Conservation (phyloP, 2,888 invertebrate species). For the Anoncus sp. region DNA sequence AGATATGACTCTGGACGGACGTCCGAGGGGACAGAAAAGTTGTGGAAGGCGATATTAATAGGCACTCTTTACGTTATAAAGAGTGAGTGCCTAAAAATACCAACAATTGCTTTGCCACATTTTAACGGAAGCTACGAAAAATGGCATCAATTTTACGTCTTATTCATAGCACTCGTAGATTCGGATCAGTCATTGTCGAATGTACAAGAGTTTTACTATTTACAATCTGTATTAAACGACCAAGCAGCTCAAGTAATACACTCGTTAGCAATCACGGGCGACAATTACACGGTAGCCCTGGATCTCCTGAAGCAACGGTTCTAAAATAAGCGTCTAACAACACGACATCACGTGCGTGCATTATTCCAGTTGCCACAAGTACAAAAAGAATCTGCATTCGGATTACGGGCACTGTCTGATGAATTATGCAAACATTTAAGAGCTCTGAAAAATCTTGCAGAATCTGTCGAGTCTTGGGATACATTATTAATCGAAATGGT, state of each 20-base stretch:
- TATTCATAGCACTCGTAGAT: constrained; percentile 45
- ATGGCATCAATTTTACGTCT: constrained; percentile 53
- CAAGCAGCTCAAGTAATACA: constrained; percentile 45
- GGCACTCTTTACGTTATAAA: too few relatives aligned
- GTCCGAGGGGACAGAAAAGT: too few relatives aligned
- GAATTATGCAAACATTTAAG: constrained; percentile 26
- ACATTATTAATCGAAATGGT: constrained; percentile 41
- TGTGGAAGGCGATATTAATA: too few relatives aligned
- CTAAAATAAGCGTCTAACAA: constrained; percentile 43
- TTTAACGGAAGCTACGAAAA: constrained; percentile 51
- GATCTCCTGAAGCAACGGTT: constrained; percentile 47
- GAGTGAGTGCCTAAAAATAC: constrained; percentile 44
- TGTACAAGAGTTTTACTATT: constrained; percentile 52
- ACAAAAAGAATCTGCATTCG: constrained; percentile 30
- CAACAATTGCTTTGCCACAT: constrained; percentile 34
- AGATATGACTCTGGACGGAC: too few relatives aligned
- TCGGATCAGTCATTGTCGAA: constrained; percentile 23
- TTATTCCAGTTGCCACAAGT: constrained; percentile 36
- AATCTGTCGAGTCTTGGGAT: constrained; percentile 44
- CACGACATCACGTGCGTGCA: constrained; percentile 29
- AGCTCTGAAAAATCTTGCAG: constrained; percentile 41
- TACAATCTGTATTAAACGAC: constrained; percentile 43
- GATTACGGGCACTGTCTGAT: constrained; percentile 34
- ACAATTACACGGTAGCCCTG: constrained; percentile 44
- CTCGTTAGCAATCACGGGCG: constrained; percentile 27